Evolutionary conservation across 1,140 invertebrate species (phyloP), one percentile per base, ranked within the genome.

Genomic region (Eumeta japonica): DNA sequence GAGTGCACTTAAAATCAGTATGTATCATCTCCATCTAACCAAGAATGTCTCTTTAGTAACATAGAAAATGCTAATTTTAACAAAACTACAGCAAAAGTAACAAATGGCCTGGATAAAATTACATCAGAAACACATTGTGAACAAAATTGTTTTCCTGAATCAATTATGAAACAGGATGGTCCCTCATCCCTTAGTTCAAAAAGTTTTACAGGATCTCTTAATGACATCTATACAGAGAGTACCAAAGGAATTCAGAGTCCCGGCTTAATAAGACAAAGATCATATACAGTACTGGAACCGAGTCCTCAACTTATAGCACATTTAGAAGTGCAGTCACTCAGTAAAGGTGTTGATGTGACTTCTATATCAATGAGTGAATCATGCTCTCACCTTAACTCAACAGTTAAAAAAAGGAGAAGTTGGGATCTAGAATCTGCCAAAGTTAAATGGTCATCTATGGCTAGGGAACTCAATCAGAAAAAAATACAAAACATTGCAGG

Each of bases 221-320:
- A 67, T 42, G 59, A 77, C 36, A 61, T 77, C 38, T 59, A 65
- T 37, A 65, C 40, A 18, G 65, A 55, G 10, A 67, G 51, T 40
- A 19, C 46, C 1, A 63, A 59, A 41, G 54, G 55, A 3, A 35
- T 46, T 4, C 37, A 57, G 34, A 45, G 50, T 13, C 75, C 76
- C 19, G 78, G 77, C 36, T 54, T 83, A 27, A 67, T 79, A 1
- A 62, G 82, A 28, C 79, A 82, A 56, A 78, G 81, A 44, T 85
- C 83, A 4, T 85, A 85, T 37, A 77, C 82, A 0, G 46, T 85
- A 10, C 74, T 83, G 1, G 72, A 76, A 24, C 82, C 82, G 0
- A 82, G 82, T 52, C 81, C 82, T 0, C 70, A 81, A 41, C 60
- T 84, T 10, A 45, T 84, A 2, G 81, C 81, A 10, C 79, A 82